Percentiles rank a stretch among this genome's conserved stretches.
These are phyloP conservation scores for Chiloscyllium plagiosum DNA, from an alignment of 2,113 vertebrate species.

Conservation along the genomic window DNA sequence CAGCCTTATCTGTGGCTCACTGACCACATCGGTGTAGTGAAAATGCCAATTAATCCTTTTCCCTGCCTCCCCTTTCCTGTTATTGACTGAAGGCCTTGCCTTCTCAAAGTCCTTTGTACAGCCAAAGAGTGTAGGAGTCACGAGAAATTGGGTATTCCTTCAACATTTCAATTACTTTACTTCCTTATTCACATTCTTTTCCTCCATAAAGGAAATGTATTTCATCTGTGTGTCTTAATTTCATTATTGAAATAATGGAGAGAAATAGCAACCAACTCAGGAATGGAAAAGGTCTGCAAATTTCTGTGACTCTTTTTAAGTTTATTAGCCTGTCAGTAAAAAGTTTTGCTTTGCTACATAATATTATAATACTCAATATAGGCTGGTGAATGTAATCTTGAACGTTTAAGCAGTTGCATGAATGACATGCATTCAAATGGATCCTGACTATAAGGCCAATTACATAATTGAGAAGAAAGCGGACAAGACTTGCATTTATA, in stretches of 20 bases:
- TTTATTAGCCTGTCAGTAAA: background rate
- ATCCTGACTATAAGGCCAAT: background rate
- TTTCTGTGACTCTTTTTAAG: background rate
- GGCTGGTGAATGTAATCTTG: background rate
- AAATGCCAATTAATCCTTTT: conserved; percentile 59
- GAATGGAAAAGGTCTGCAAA: background rate
- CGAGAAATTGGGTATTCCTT: conserved; percentile 1
- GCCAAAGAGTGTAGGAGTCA: conserved; percentile 39
- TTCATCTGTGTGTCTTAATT: background rate
- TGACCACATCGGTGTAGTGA: conserved; percentile 41
- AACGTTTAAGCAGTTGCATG: too few relatives aligned
- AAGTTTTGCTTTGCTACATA: background rate
- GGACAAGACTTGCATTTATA: background rate
- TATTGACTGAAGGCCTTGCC: conserved; percentile 55
- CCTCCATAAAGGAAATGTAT: background rate
- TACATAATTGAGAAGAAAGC: background rate
- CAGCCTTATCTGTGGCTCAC: conserved; percentile 48
- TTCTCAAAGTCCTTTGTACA: conserved; percentile 49
- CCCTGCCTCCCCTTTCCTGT: conserved; percentile 60
- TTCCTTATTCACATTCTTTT: background rate
- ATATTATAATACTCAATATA: background rate
- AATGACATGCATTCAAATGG: background rate
- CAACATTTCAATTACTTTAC: conserved; percentile 14
- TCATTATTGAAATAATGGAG: background rate
- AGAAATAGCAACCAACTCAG: background rate